phyloP scores from a whole-genome alignment of 2,888 invertebrate species.

The Papilio protenor region DNA sequence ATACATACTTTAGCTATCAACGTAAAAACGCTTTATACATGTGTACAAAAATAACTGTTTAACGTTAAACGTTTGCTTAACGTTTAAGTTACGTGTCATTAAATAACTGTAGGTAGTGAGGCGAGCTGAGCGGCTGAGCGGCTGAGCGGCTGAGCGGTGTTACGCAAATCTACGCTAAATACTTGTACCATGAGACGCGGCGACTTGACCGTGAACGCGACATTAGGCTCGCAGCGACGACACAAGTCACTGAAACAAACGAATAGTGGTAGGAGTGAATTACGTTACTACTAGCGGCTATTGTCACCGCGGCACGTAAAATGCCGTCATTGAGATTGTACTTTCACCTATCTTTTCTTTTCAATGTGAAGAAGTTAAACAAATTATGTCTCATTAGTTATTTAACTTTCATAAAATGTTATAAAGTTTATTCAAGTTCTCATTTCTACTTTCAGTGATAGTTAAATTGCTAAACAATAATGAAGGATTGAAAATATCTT shows the following conservation, averaged over 20 bases:
- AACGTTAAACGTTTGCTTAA: slow-evolving; percentile 5
- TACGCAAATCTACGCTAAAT: slow-evolving; percentile 28
- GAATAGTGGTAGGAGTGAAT: slow-evolving; percentile 33
- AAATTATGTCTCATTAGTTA: neutral
- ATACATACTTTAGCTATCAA: neutral
- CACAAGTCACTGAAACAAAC: slow-evolving; percentile 32
- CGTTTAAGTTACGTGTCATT: slow-evolving; percentile 9
- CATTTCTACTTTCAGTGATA: too few relatives aligned
- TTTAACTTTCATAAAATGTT: neutral
- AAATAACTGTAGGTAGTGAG: slow-evolving; percentile 14
- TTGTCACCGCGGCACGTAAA: slow-evolving; percentile 41
- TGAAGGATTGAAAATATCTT: neutral
- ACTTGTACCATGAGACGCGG: slow-evolving; percentile 20
- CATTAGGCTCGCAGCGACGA: neutral
- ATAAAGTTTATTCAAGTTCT: neutral
- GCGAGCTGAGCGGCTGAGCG: neutral
- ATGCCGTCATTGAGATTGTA: slow-evolving; percentile 34
- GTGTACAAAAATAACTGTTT: neutral
- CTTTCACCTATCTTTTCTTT: neutral
- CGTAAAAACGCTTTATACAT: neutral
- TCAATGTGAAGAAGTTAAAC: neutral
- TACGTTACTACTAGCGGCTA: slow-evolving; percentile 35
- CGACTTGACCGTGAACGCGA: neutral
- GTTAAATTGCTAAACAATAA: too few relatives aligned
- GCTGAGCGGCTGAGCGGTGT: neutral